phyloP scores from a whole-genome alignment of 2,113 vertebrate genomes.

The Spheniscus mendiculus region DNA sequence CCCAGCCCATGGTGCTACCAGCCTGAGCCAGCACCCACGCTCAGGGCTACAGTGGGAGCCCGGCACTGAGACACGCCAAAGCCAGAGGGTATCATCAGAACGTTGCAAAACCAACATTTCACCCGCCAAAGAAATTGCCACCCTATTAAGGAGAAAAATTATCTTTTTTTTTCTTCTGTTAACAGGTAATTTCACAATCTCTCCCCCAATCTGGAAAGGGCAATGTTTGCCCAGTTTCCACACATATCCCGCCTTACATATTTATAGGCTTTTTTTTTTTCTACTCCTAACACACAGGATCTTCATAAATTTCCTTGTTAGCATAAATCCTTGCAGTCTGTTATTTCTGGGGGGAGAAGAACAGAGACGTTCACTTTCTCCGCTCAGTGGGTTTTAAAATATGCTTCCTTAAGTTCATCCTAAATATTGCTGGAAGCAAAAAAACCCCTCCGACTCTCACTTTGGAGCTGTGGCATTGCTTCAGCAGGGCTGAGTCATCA shows the following conservation, averaged over 20 bases:
- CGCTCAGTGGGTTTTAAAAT: conserved; percentile 40
- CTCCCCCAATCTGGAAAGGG: conserved; percentile 19
- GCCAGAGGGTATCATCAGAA: background rate
- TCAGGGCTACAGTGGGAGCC: background rate
- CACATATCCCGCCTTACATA: conserved; percentile 45
- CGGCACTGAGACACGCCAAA: rapidly evolving
- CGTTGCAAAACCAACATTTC: background rate
- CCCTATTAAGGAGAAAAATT: background rate
- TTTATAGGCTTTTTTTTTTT: conserved; percentile 4
- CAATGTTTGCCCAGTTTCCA: conserved; percentile 64
- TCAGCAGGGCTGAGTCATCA: background rate
- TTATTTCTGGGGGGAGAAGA: conserved; percentile 44
- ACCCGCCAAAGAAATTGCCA: background rate
- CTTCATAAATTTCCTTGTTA: conserved; percentile 64
- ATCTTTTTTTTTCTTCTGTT: background rate
- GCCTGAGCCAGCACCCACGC: rapidly evolving
- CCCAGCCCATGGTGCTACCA: background rate
- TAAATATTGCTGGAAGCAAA: conserved; percentile 20
- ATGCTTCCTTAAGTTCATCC: conserved; percentile 27
- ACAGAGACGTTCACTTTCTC: conserved; percentile 29
- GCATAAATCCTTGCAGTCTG: conserved; percentile 52
- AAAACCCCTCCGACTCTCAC: background rate
- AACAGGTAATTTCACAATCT: conserved; percentile 24
- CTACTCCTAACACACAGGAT: conserved; percentile 55
- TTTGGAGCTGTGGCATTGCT: rapidly evolving